These are phyloP conservation scores for Zapus hudsonius DNA, from an alignment of 2,113 vertebrate species.

Conservation along the genomic window DNA sequence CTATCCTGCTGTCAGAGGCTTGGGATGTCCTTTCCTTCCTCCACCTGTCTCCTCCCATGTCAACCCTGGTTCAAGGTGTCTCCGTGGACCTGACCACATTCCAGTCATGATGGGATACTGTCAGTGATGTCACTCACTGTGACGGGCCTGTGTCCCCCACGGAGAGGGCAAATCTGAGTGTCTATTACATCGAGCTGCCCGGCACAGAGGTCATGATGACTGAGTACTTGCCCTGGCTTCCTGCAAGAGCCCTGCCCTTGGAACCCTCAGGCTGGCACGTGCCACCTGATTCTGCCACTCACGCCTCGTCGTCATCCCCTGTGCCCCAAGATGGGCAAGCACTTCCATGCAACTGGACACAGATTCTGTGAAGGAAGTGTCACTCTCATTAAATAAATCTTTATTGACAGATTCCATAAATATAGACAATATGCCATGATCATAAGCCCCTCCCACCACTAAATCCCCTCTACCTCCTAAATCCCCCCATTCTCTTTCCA, in stretches of 20 bases:
- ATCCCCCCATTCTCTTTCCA: too few relatives aligned
- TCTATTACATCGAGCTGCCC: neutral
- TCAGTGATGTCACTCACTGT: too few relatives aligned
- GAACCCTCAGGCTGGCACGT: too few relatives aligned
- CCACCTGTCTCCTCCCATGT: neutral
- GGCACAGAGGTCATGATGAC: too few relatives aligned
- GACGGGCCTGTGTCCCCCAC: neutral
- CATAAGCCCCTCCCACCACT: too few relatives aligned
- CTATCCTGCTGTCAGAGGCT: neutral
- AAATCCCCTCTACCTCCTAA: too few relatives aligned
- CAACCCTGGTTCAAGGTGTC: fast-evolving
- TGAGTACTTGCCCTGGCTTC: too few relatives aligned
- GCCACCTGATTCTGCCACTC: too few relatives aligned
- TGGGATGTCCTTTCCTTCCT: fast-evolving
- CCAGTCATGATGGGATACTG: fast-evolving
- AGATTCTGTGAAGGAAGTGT: neutral
- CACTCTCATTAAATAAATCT: neutral
- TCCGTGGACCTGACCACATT: neutral
- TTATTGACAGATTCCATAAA: too few relatives aligned
- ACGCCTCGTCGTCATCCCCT: too few relatives aligned
- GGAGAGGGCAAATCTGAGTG: fast-evolving
- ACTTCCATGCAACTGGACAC: neutral
- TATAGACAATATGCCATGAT: too few relatives aligned
- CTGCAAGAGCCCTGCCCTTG: too few relatives aligned
- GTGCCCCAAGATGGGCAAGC: neutral